Base-by-base conservation (phyloP, 2,113 vertebrate species). In the Erinaceus europaeus region DNA sequence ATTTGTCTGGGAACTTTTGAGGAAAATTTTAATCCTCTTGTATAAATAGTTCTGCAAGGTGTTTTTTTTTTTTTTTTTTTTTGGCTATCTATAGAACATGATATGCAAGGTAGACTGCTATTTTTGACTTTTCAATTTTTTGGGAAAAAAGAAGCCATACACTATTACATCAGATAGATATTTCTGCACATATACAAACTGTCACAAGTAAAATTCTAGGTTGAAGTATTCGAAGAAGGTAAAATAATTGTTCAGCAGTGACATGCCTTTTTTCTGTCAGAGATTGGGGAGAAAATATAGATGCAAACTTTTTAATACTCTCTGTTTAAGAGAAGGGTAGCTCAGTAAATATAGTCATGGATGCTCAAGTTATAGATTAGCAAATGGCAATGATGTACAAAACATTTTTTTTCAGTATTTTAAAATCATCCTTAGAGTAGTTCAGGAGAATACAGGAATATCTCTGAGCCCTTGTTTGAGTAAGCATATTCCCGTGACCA, bases 241-340 rank as follows among this genome's bases (percentile, higher is more conserved):
- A 71, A 53, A 52, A 6, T 72, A 89, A 88, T 92, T 96, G 92
- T 87, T 94, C 94, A 91, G 93, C 79, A 52, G 86, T 94, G 53
- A 92, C 83, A 78, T 91, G 44, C 36, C n/a, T n/a, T 52, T 80
- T 42, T 34, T 57, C 40, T 92, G 86, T 92, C 91, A 76, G 92
- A 34, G 92, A 77, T 17, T 84, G 73, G 72, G 52, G 84, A 80
- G 93, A 90, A 92, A 86, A 94, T 94, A 91, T 93, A 85, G 93
- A 93, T 95, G 94, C 94, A 95, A 52, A 96, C 62, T 94, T 96
- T 93, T 57, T 84, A 89, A 88, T 91, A 91, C 84, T 76, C 79
- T 69, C 36, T 73, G 48, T 79, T n/a, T 77, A 71, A 93, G 90
- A 93, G 92, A 90, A 84, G 87, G 82, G 93, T 79, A n/a, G n/a